A percentile compares a stretch with the other conserved stretches of the same genome.
Conservation (phyloP, 2,113 vertebrate species). For the Trematomus loennbergii region DNA sequence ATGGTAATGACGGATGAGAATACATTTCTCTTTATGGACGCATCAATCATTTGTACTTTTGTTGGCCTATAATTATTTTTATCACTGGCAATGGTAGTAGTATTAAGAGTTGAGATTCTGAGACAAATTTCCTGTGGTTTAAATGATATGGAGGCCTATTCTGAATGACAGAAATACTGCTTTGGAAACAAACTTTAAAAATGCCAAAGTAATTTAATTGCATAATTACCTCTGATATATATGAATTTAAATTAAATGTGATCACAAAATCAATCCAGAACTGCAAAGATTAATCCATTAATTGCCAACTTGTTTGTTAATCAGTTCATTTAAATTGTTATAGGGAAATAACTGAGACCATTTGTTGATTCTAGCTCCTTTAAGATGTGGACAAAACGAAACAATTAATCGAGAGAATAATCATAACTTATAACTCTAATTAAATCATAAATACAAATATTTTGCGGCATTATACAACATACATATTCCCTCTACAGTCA, state of each 20-base stretch:
- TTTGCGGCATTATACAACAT: neutral
- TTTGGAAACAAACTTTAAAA: neutral
- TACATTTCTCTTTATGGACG: neutral
- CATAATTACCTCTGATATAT: neutral
- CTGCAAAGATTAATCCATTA: too few species aligned
- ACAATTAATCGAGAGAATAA: too few species aligned
- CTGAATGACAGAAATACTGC: neutral
- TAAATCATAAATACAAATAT: neutral
- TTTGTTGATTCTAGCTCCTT: too few species aligned
- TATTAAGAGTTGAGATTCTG: neutral
- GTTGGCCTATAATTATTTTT: neutral
- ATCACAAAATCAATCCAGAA: neutral
- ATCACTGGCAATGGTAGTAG: neutral
- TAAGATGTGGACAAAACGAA: too few species aligned
- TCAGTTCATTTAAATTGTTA: too few species aligned
- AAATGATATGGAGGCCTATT: neutral
- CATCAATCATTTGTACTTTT: neutral
- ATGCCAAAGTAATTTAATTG: neutral
- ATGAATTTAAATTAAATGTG: neutral
- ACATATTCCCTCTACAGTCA: constrained; percentile 2
- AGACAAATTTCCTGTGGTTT: neutral
- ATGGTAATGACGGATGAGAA: neutral
- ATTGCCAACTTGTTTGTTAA: too few species aligned
- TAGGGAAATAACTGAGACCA: too few species aligned
- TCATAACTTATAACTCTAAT: too few species aligned